A percentile compares a stretch with the other conserved stretches of the same genome.
These are phyloP conservation scores for Eulimnadia texana DNA, from an alignment of 1,140 invertebrate species.

Conservation along the genomic window DNA sequence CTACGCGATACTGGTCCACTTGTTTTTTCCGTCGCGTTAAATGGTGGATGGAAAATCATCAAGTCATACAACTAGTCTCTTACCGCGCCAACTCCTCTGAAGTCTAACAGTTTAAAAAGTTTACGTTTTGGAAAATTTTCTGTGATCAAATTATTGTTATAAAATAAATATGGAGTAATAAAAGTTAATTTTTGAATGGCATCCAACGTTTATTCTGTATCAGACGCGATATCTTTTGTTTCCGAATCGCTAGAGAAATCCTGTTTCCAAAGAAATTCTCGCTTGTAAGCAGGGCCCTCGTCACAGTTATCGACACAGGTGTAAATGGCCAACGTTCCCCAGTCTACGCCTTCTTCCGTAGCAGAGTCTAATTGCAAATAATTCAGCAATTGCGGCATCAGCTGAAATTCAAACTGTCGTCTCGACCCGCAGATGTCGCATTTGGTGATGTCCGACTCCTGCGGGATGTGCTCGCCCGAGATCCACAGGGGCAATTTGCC, in stretches of 20 bases:
- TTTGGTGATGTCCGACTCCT: slow-evolving; percentile 42
- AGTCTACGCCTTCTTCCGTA: slow-evolving; percentile 57
- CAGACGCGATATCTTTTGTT: not conserved
- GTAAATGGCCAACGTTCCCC: slow-evolving; percentile 73
- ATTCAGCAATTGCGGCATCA: slow-evolving; percentile 80
- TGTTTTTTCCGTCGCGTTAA: not conserved
- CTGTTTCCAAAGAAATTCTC: slow-evolving; percentile 79
- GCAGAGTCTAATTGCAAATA: slow-evolving; percentile 50
- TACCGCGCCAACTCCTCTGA: too few relatives aligned
- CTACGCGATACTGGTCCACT: not conserved
- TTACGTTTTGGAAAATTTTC: too few relatives aligned
- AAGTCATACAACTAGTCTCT: not conserved
- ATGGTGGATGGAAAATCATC: not conserved
- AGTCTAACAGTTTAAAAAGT: too few relatives aligned
- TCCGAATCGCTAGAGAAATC: slow-evolving; percentile 39
- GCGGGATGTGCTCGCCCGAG: slow-evolving; percentile 34
- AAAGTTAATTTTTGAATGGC: too few relatives aligned
- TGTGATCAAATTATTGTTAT: too few relatives aligned
- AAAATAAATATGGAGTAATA: too few relatives aligned
- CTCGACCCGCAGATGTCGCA: slow-evolving; percentile 57
- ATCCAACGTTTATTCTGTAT: too few relatives aligned
- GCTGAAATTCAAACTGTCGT: slow-evolving; percentile 84
- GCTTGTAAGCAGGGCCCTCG: slow-evolving; percentile 42
- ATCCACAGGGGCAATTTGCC: slow-evolving; percentile 67
- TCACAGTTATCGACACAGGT: slow-evolving; percentile 68